Evolutionary conservation across 2,797 vertebrate species (phyloP).

Genomic region (Rhynchotus rufescens): DNA sequence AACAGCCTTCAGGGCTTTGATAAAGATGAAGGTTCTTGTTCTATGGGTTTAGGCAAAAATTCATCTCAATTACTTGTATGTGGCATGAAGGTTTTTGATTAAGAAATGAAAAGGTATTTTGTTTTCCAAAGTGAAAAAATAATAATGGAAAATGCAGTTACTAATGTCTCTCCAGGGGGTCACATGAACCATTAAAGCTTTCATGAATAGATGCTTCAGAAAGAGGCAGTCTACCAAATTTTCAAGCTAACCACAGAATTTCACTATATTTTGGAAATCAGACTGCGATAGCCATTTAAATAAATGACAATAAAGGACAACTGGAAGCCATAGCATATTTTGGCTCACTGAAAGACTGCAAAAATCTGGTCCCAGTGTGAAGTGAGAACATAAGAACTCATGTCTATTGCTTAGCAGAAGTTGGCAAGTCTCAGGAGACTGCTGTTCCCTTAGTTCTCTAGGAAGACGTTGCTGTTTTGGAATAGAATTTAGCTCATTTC

Average conservation of each 20-base stretch:
- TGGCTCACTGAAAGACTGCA: not conserved
- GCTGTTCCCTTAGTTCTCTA: not conserved
- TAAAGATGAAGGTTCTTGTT: not conserved
- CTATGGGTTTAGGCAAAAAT: not conserved
- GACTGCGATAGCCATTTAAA: not conserved
- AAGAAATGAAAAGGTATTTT: not conserved
- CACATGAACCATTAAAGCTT: not conserved
- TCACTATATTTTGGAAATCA: not conserved
- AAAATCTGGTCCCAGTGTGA: not conserved
- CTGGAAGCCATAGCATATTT: not conserved
- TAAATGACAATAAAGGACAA: not conserved
- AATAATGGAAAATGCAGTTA: not conserved
- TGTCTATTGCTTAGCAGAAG: not conserved
- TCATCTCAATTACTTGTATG: not conserved
- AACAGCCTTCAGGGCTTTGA: not conserved
- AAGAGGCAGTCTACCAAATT: not conserved
- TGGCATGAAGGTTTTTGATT: not conserved
- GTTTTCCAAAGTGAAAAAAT: not conserved
- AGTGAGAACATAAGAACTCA: not conserved
- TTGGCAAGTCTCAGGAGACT: not conserved
- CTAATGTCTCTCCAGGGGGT: not conserved
- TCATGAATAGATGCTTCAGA: not conserved
- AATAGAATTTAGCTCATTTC: not conserved
- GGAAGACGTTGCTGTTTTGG: not conserved
- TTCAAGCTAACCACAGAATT: not conserved